These are phyloP conservation scores for Synergus itoensis DNA, from an alignment of 2,888 invertebrate genomes.

Conservation along the genomic window DNA sequence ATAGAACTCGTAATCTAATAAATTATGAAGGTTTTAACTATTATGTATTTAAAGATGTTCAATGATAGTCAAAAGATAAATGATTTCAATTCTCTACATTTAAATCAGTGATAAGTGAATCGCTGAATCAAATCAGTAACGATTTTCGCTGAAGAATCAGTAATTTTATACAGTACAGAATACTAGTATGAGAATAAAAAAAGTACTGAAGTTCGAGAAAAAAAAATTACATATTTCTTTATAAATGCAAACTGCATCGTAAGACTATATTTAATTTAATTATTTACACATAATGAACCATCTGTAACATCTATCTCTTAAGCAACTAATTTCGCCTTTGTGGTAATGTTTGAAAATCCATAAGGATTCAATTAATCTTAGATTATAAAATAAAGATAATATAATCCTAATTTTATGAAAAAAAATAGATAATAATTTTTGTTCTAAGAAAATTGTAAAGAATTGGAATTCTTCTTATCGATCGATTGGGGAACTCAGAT, in stretches of 20 bases:
- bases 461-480: slow-evolving; percentile 11
- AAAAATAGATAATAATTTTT: background rate
- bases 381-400: background rate
- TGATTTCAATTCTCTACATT: too few species aligned
- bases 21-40: too few species aligned
- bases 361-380: background rate
- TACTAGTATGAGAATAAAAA: too few species aligned
- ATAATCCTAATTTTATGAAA: background rate
- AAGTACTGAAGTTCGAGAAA: background rate
- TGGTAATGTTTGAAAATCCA: background rate
- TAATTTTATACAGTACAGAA: too few species aligned
- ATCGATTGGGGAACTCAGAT: background rate
- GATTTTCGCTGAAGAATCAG: too few species aligned
- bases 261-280: background rate
- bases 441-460: background rate
- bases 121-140: too few species aligned
- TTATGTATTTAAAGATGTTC: too few species aligned
- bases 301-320: slow-evolving; percentile 1
- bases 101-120: too few species aligned
- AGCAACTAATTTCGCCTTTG: slow-evolving; percentile 11
- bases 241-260: slow-evolving; percentile 10
- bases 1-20: background rate
- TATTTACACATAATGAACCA: slow-evolving; percentile 33
- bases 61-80: too few species aligned
- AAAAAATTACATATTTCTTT: slow-evolving; percentile 1